These are phyloP conservation scores for Limnodromus scolopaceus DNA, from an alignment of 2,797 vertebrate genomes.

Conservation along the genomic window DNA sequence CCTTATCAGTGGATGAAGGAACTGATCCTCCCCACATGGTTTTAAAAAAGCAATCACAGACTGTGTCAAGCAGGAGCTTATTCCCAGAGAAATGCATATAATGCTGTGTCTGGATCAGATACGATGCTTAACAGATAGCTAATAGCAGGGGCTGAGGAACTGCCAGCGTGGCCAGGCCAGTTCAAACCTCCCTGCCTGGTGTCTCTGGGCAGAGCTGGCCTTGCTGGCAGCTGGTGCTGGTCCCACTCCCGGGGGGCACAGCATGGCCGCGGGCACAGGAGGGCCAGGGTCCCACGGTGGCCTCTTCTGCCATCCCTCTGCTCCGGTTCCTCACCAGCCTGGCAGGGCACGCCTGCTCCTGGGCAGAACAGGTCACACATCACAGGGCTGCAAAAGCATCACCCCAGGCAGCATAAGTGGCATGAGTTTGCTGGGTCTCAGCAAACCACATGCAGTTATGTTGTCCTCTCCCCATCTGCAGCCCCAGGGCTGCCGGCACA, in stretches of 20 bases:
- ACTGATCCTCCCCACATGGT: constrained; percentile 63
- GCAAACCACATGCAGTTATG: accelerated
- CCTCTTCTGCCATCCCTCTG: not conserved
- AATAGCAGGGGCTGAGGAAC: accelerated
- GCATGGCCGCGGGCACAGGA: accelerated
- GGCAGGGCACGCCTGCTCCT: not conserved
- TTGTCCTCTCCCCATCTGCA: not conserved
- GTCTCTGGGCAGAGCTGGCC: not conserved
- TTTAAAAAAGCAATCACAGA: constrained; percentile 77
- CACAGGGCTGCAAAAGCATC: not conserved
- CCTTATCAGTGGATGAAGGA: constrained; percentile 78
- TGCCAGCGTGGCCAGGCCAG: not conserved
- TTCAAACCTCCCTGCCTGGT: not conserved
- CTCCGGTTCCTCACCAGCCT: accelerated
- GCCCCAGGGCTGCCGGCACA: accelerated
- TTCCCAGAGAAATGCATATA: constrained; percentile 74
- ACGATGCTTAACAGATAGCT: constrained; percentile 14
- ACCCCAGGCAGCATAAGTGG: not conserved
- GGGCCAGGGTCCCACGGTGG: accelerated
- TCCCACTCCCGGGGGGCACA: accelerated
- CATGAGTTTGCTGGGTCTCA: not conserved
- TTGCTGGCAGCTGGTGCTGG: accelerated
- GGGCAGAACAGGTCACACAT: not conserved
- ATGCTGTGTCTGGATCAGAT: constrained; percentile 57
- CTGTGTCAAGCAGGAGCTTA: constrained; percentile 69